phyloP scores from a whole-genome alignment of 2,797 vertebrate species.

The Limosa lapponica region DNA sequence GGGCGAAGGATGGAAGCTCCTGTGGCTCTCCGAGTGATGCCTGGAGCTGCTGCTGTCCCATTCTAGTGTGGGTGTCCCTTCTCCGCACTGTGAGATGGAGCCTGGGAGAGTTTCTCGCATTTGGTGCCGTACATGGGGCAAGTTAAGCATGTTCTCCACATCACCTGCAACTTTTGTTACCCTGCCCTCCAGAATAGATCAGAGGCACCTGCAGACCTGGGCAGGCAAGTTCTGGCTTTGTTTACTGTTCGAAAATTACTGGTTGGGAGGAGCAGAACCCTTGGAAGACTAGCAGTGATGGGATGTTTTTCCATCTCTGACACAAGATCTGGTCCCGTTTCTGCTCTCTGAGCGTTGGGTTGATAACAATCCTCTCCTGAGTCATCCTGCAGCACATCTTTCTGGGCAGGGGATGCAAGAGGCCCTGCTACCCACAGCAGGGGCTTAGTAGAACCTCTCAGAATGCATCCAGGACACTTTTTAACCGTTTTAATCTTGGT shows the following conservation, averaged over 20 bases:
- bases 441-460: neutral
- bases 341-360: neutral
- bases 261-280: constrained; percentile 9
- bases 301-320: neutral
- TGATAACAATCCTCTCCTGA: neutral
- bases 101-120: neutral
- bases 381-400: neutral
- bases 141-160: constrained; percentile 47
- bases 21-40: neutral
- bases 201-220: constrained; percentile 37
- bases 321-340: neutral
- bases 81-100: constrained; percentile 38
- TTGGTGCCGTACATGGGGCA: neutral
- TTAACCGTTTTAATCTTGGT: constrained; percentile 34
- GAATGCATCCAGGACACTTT: constrained; percentile 46
- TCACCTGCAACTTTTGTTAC: constrained; percentile 14
- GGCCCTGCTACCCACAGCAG: neutral
- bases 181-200: constrained; percentile 53
- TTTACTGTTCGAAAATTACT: constrained; percentile 49
- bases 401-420: constrained; percentile 2
- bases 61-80: neutral
- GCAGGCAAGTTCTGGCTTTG: constrained; percentile 56
- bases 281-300: neutral
- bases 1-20: constrained; percentile 28
- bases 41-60: constrained; percentile 45